These are phyloP conservation scores for Meiosimyza platycephala DNA, from an alignment of 2,888 invertebrate species.

Conservation along the genomic window DNA sequence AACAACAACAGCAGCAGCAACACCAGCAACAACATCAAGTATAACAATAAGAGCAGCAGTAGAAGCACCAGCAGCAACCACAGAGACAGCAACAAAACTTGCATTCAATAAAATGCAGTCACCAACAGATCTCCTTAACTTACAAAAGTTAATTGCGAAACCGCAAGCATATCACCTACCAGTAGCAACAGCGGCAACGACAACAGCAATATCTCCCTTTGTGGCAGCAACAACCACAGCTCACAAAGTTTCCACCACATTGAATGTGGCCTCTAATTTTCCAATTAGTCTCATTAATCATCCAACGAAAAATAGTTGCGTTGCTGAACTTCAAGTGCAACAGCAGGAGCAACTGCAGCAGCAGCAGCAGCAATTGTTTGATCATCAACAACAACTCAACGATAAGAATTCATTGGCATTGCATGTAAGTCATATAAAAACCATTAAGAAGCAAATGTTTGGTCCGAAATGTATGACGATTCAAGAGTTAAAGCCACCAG, in stretches of 20 bases:
- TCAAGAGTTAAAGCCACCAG: slow-evolving; percentile 7
- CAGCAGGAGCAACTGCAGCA: slow-evolving; percentile 13
- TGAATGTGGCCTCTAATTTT: slow-evolving; percentile 34
- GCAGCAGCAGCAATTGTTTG: neutral
- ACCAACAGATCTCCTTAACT: slow-evolving; percentile 44
- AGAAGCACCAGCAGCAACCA: slow-evolving; percentile 13
- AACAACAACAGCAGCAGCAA: slow-evolving; percentile 29
- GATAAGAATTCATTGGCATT: slow-evolving; percentile 50
- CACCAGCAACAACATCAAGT: neutral
- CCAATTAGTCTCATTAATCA: slow-evolving; percentile 43
- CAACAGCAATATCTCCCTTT: slow-evolving; percentile 3
- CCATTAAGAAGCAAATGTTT: slow-evolving; percentile 55
- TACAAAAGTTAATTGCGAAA: slow-evolving; percentile 48
- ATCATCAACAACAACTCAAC: slow-evolving; percentile 37
- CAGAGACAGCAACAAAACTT: slow-evolving; percentile 27
- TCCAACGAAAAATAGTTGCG: slow-evolving; percentile 26
- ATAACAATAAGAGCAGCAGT: neutral
- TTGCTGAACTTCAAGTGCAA: slow-evolving; percentile 20
- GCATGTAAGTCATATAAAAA: slow-evolving; percentile 49
- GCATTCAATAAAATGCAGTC: slow-evolving; percentile 43
- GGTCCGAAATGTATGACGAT: slow-evolving; percentile 39
- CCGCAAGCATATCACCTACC: slow-evolving; percentile 32
- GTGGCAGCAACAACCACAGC: slow-evolving; percentile 28
- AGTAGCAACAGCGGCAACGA: slow-evolving; percentile 19
- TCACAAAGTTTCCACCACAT: neutral